These are phyloP conservation scores for Melieria omissa DNA, from an alignment of 2,888 invertebrate species.

Conservation along the genomic window DNA sequence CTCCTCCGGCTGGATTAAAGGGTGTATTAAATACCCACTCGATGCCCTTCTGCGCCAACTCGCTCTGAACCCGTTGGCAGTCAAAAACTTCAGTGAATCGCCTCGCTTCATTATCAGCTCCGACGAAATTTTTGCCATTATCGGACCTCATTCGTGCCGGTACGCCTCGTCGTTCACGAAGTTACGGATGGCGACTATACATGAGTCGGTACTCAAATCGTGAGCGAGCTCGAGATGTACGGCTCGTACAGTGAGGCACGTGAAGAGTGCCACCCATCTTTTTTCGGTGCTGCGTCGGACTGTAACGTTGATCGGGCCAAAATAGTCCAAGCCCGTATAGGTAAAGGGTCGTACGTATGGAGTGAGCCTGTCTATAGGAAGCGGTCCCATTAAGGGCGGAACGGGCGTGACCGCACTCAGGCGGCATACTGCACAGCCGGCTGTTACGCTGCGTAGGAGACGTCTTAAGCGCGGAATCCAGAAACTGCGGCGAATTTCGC, in stretches of 20 bases:
- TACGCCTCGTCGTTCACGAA: constrained; percentile 12
- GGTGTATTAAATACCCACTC: constrained; percentile 32
- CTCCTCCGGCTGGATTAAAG: constrained; percentile 27
- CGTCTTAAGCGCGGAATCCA: constrained; percentile 36
- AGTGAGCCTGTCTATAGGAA: constrained; percentile 26
- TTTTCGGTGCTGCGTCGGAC: constrained; percentile 32
- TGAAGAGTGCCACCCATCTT: constrained; percentile 43
- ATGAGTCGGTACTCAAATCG: constrained; percentile 17
- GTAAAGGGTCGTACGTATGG: constrained; percentile 22
- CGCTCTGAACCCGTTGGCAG: constrained; percentile 1
- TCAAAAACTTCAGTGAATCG: constrained; percentile 13
- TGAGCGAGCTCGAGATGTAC: constrained; percentile 34
- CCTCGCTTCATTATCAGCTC: neutral
- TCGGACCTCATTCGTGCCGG: neutral
- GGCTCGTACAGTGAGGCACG: constrained; percentile 40
- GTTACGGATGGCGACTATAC: constrained; percentile 7
- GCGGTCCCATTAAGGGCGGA: constrained; percentile 41
- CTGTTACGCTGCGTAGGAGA: constrained; percentile 27
- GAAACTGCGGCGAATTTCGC: constrained; percentile 30
- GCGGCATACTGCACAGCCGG: constrained; percentile 33
- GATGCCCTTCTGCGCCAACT: constrained; percentile 23
- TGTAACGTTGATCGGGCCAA: constrained; percentile 33
- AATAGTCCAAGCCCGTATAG: constrained; percentile 33
- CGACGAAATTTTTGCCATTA: constrained; percentile 6
- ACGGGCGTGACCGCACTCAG: constrained; percentile 22